These are phyloP conservation scores for Elysia chlorotica DNA, from an alignment of 1,140 invertebrate genomes.

Conservation along the genomic window DNA sequence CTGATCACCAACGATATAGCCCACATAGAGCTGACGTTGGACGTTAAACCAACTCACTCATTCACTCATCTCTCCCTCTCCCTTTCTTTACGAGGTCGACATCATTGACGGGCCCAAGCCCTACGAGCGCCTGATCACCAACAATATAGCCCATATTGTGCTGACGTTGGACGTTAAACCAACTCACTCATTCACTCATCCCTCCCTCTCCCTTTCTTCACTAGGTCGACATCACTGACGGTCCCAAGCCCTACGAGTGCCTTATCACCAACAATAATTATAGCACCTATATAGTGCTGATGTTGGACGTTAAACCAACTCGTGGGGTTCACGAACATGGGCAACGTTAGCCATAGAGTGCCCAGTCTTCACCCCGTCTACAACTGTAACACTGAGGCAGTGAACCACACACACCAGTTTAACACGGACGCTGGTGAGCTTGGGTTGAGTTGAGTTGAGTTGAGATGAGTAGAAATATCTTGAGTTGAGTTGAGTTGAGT, in stretches of 20 bases:
- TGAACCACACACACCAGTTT: constrained; percentile 55
- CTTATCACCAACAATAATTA: constrained; percentile 40
- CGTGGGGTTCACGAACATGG: constrained; percentile 51
- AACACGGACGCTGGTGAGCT: constrained; percentile 40
- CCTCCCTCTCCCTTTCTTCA: not conserved
- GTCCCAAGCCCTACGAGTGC: constrained; percentile 22
- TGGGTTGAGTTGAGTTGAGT: not conserved
- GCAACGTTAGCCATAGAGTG: constrained; percentile 58
- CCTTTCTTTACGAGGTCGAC: constrained; percentile 11
- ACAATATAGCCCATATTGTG: too few species aligned
- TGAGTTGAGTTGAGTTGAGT: not conserved
- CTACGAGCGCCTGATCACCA: not conserved
- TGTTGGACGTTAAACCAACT: constrained; percentile 22
- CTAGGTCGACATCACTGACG: constrained; percentile 5
- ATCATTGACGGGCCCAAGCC: not conserved
- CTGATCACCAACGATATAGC: constrained; percentile 41
- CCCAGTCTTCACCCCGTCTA: constrained; percentile 59
- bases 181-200: too few species aligned
- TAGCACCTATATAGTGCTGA: constrained; percentile 27
- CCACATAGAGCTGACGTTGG: constrained; percentile 31
- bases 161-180: too few species aligned
- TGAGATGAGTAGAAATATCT: not conserved
- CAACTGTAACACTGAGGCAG: constrained; percentile 40
- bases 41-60: constrained; percentile 10
- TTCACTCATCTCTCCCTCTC: constrained; percentile 1